Percentiles rank a stretch among this genome's conserved stretches.
These are phyloP conservation scores for Lepidiolamprologus cunningtoni DNA, from an alignment of 2,113 vertebrate genomes.

Conservation along the genomic window DNA sequence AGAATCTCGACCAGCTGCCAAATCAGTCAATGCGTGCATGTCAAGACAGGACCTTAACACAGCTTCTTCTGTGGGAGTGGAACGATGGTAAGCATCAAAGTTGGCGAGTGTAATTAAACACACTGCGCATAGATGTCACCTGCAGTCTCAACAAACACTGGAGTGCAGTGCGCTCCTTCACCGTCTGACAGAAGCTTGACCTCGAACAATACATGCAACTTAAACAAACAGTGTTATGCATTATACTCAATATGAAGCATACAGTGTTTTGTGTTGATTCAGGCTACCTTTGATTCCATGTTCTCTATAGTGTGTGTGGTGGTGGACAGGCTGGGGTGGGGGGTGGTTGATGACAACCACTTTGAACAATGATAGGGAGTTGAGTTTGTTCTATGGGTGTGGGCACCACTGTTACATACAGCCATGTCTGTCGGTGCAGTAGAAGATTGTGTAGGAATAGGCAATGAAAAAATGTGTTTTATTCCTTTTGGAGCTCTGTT, in stretches of 20 bases:
- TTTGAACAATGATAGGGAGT: conserved; percentile 12
- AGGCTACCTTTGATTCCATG: conserved; percentile 13
- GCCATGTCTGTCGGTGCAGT: not conserved
- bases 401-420: conserved; percentile 1
- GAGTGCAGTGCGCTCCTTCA: not conserved
- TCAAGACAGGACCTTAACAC: conserved; percentile 13
- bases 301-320: not conserved
- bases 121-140: not conserved
- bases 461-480: not conserved
- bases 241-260: not conserved
- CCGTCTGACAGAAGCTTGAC: not conserved
- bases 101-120: conserved; percentile 8
- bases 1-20: not conserved
- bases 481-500: not conserved
- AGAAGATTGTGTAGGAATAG: not conserved
- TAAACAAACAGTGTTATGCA: not conserved
- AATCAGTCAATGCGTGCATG: conserved; percentile 24
- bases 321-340: not conserved
- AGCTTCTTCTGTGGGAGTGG: conserved; percentile 14
- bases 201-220: not conserved
- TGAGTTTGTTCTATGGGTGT: conserved; percentile 38
- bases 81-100: not conserved
- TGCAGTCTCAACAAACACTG: conserved; percentile 9
- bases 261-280: not conserved
- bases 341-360: not conserved